Base-by-base conservation (phyloP, 1,140 invertebrate species). In the Apis laboriosa region DNA sequence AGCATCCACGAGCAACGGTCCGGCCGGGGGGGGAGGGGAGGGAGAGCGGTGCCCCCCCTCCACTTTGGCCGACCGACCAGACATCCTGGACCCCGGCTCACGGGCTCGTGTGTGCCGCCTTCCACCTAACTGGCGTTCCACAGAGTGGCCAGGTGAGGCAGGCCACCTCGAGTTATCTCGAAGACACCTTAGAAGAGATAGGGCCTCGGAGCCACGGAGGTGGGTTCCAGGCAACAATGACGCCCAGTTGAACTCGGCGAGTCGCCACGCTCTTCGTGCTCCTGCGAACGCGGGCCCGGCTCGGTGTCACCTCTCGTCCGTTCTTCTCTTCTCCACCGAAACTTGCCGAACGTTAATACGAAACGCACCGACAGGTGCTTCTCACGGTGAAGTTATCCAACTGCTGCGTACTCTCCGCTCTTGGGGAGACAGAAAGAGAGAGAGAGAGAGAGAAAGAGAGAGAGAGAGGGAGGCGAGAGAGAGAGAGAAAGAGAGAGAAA, bases 201-300 rank as follows among this genome's bases (percentile, higher is more conserved):
- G 91, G 91, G 86, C 90, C 90, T 84, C 89, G 74, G 24, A 24
- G 70, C 84, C 86, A 80, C 88, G 76, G 83, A 85, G 86, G 74
- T 85, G 90, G 89, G 88, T 86, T 90, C 84, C 83, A 80, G 75
- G 85, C 90, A 91, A 92, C 93, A 93, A 94, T 93, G 92, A 94
- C 92, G 93, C 92, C 91, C 93, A 93, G 93, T 93, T 91, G 75
- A 90, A 89, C 90, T 86, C 91, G 89, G 77, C 76, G 86, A 81
- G 80, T 88, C 92, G 91, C 77, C 87, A 70, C 77, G 61, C 74
- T 89, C 71, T 82, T 79, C 78, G 84, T 78, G 72, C 84, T 77
- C 67, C 43, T 53, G 77, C 80, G 66, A 84, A 84, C 85, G 70
- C 64, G 66, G 13, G n/a, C 17, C 61, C 64, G 85, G 80, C 73